These are phyloP conservation scores for Polymixis flavicincta DNA, from an alignment of 2,888 invertebrate species.

Conservation along the genomic window DNA sequence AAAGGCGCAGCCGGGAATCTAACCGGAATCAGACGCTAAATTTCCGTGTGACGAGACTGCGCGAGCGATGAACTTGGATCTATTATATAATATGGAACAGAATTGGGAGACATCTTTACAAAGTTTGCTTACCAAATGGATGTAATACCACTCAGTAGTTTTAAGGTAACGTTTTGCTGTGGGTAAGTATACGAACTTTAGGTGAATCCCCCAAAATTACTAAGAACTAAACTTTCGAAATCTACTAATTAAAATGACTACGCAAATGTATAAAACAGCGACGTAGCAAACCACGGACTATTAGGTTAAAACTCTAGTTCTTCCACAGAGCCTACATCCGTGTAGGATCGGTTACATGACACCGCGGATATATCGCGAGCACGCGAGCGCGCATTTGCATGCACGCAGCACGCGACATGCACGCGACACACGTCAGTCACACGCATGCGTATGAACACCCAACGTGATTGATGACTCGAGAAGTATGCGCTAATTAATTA, in stretches of 20 bases:
- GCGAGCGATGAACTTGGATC: background rate
- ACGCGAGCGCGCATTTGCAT: constrained; percentile 52
- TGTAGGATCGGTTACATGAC: constrained; percentile 43
- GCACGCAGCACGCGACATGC: constrained; percentile 44
- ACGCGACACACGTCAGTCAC: constrained; percentile 4
- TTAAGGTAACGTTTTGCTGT: background rate
- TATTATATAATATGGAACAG: background rate
- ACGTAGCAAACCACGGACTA: background rate
- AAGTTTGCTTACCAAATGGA: background rate
- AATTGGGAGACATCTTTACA: background rate
- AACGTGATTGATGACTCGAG: constrained; percentile 40
- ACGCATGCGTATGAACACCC: background rate
- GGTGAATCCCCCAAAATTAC: background rate
- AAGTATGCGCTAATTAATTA: constrained; percentile 2
- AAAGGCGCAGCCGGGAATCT: background rate
- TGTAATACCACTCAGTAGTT: background rate
- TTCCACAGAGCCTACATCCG: constrained; percentile 21
- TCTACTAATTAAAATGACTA: background rate
- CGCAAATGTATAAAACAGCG: background rate
- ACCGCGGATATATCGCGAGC: constrained; percentile 50
- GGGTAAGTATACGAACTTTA: background rate
- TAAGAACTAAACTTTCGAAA: background rate
- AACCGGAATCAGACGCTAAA: constrained; percentile 21
- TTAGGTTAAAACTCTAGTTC: background rate
- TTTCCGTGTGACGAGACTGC: constrained; percentile 8